These are phyloP conservation scores for Drosophila nigromelanica DNA, from an alignment of 1,140 invertebrate species.

Conservation along the genomic window DNA sequence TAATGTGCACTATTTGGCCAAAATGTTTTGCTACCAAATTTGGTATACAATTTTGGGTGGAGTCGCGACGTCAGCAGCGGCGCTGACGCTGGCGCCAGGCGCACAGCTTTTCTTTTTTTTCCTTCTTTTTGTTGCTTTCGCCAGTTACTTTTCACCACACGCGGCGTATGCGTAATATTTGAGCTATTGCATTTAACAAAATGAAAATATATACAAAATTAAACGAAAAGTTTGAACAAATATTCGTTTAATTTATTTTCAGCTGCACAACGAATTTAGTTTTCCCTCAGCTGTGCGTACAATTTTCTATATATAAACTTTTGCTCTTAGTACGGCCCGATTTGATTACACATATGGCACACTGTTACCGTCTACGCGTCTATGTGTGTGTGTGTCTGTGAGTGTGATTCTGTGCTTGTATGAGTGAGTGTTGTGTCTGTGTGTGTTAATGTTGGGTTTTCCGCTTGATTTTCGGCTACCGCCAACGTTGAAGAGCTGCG, in stretches of 20 bases:
- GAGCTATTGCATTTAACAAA: constrained; percentile 24
- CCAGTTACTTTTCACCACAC: constrained; percentile 42
- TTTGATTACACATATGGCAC: constrained; percentile 80
- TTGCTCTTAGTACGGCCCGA: constrained; percentile 61
- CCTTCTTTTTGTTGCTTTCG: constrained; percentile 5
- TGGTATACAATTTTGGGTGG: constrained; percentile 78
- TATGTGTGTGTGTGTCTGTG: constrained; percentile 33
- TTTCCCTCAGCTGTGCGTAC: constrained; percentile 76
- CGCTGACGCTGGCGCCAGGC: constrained; percentile 47
- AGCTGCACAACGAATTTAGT: constrained; percentile 46
- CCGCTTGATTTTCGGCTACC: constrained; percentile 55
- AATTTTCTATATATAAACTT: constrained; percentile 84
- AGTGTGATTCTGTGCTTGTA: constrained; percentile 17
- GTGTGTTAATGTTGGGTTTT: constrained; percentile 28
- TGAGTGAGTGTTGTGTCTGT: constrained; percentile 11
- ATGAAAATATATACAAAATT: constrained; percentile 16
- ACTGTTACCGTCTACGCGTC: constrained; percentile 47
- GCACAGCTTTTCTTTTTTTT: constrained; percentile 30
- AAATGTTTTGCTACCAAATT: constrained; percentile 46
- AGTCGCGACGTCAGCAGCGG: constrained; percentile 68
- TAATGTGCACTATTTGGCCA: constrained; percentile 13
- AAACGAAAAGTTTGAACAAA: constrained; percentile 12
- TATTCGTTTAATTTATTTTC: constrained; percentile 55
- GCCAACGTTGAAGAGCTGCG: constrained; percentile 77
- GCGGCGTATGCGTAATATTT: constrained; percentile 73